A percentile compares a stretch with the other conserved stretches of the same genome.
Conservation (phyloP, 2,888 invertebrate genomes). For the Rosalia funebris region DNA sequence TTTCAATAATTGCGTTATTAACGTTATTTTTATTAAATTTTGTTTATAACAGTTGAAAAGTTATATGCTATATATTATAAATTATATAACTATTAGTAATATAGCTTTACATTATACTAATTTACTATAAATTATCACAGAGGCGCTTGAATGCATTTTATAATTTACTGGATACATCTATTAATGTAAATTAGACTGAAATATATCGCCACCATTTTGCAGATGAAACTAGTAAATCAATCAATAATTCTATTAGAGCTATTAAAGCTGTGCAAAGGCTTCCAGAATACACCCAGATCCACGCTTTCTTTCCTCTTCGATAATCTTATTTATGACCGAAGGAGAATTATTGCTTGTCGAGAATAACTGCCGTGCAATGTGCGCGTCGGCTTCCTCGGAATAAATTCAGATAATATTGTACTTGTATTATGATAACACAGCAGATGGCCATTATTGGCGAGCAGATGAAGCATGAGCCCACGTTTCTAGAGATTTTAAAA, state of each 20-base stretch:
- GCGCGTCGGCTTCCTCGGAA: slow-evolving; percentile 40
- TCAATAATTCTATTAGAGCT: slow-evolving; percentile 20
- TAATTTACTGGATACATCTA: too few relatives aligned
- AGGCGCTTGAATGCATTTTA: too few relatives aligned
- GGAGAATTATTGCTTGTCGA: slow-evolving; percentile 54
- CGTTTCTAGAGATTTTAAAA: slow-evolving; percentile 39
- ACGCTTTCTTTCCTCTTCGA: slow-evolving; percentile 29
- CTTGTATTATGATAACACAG: slow-evolving; percentile 55
- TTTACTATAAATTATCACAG: too few relatives aligned
- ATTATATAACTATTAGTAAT: too few relatives aligned
- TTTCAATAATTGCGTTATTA: too few relatives aligned
- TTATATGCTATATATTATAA: too few relatives aligned
- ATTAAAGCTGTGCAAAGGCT: slow-evolving; percentile 13
- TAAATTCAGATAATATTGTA: slow-evolving; percentile 56
- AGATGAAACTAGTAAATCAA: slow-evolving; percentile 13
- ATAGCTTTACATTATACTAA: too few relatives aligned
- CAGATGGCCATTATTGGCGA: slow-evolving; percentile 56
- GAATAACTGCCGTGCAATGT: slow-evolving; percentile 36
- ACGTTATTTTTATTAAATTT: too few relatives aligned
- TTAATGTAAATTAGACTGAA: too few relatives aligned
- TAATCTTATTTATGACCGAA: slow-evolving; percentile 55
- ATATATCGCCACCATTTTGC: too few relatives aligned
- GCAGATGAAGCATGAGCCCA: slow-evolving; percentile 46
- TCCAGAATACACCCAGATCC: slow-evolving; percentile 20
- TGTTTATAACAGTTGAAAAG: too few relatives aligned